phyloP scores from a whole-genome alignment of 2,888 invertebrate genomes.

The Perdita meconis region DNA sequence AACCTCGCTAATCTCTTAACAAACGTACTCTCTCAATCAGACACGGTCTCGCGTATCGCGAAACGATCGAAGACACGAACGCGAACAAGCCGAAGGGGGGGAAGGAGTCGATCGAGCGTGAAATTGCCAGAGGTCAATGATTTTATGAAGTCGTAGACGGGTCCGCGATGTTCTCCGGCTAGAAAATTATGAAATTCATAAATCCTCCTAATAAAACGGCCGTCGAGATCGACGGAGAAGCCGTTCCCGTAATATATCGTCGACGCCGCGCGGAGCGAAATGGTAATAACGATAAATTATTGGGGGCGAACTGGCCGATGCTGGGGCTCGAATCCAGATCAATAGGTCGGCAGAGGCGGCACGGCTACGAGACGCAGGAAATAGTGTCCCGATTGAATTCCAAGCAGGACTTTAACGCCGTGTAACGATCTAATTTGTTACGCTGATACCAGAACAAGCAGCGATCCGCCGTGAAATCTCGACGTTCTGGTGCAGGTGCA shows the following conservation, averaged over 20 bases:
- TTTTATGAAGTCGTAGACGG: slow-evolving; percentile 33
- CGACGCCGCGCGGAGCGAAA: slow-evolving; percentile 21
- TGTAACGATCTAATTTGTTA: slow-evolving; percentile 68
- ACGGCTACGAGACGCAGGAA: slow-evolving; percentile 40
- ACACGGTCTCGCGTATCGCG: slow-evolving; percentile 17
- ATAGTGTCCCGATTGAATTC: slow-evolving; percentile 63
- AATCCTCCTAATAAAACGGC: slow-evolving; percentile 47
- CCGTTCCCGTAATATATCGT: slow-evolving; percentile 38
- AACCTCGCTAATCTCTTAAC: neutral
- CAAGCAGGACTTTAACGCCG: slow-evolving; percentile 42
- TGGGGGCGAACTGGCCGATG: slow-evolving; percentile 27
- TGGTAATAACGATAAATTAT: slow-evolving; percentile 58
- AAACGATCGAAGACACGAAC: slow-evolving; percentile 27
- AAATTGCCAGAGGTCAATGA: slow-evolving; percentile 39
- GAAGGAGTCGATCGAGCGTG: slow-evolving; percentile 30
- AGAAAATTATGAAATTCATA: slow-evolving; percentile 47
- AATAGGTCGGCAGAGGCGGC: slow-evolving; percentile 49
- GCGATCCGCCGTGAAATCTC: slow-evolving; percentile 41
- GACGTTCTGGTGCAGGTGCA: slow-evolving; percentile 43
- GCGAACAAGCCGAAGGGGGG: slow-evolving; percentile 4
- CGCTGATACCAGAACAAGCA: slow-evolving; percentile 30
- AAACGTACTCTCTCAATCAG: slow-evolving; percentile 4
- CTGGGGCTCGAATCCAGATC: slow-evolving; percentile 55
- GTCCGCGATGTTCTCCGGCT: slow-evolving; percentile 5
- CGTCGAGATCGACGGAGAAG: slow-evolving; percentile 33